Conservation (phyloP, 2,797 vertebrate genomes). For the Aldrovandia affinis region DNA sequence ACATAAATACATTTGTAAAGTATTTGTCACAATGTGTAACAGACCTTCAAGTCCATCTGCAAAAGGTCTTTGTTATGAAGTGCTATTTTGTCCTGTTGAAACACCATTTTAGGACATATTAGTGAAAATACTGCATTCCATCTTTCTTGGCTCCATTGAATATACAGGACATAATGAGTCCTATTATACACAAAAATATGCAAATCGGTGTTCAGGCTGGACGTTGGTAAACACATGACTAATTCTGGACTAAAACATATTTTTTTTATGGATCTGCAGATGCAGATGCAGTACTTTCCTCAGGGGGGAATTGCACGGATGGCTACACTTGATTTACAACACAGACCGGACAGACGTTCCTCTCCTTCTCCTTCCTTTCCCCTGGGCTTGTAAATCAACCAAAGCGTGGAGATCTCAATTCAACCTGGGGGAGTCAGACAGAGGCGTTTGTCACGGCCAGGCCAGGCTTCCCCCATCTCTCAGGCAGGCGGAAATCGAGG, state of each 20-base stretch:
- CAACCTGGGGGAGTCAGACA: neutral
- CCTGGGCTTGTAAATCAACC: neutral
- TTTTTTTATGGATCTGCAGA: neutral
- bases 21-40: neutral
- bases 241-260: neutral
- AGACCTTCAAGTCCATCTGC: neutral
- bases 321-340: conserved; percentile 20
- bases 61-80: neutral
- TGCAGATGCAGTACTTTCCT: neutral
- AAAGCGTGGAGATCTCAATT: neutral
- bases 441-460: neutral
- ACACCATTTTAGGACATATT: neutral
- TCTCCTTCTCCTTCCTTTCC: neutral
- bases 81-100: neutral
- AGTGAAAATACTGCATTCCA: neutral
- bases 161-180: neutral
- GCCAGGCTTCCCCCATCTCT: neutral
- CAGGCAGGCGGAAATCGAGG: neutral
- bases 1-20: no score
- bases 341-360: conserved; percentile 17
- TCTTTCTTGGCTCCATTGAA: neutral
- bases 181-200: neutral
- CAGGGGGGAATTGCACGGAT: neutral
- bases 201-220: neutral
- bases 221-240: conserved; percentile 14